These are phyloP conservation scores for Drosophila pallidifrons DNA, from an alignment of 1,140 invertebrate species.

Conservation along the genomic window DNA sequence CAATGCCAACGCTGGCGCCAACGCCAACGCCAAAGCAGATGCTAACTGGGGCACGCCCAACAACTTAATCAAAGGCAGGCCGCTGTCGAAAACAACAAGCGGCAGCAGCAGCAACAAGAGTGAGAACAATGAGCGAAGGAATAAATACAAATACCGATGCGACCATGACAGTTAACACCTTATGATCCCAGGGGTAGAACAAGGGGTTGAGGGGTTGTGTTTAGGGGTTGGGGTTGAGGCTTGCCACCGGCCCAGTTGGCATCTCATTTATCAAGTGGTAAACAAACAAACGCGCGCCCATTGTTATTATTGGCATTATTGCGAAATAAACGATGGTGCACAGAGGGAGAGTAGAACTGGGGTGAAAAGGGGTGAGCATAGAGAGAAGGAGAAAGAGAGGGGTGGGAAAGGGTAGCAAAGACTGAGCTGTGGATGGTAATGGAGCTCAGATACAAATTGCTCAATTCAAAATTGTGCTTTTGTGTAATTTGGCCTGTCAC, in stretches of 20 bases:
- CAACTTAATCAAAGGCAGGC: conserved; percentile 67
- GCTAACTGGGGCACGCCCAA: conserved; percentile 64
- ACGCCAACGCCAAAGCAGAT: conserved; percentile 49
- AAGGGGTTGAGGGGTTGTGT: neutral
- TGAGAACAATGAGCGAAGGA: neutral
- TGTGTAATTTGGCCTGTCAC: conserved; percentile 54
- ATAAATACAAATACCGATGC: conserved; percentile 40
- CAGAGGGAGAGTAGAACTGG: neutral
- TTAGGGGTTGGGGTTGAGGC: neutral
- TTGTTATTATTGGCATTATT: conserved; percentile 78
- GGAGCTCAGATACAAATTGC: conserved; percentile 65
- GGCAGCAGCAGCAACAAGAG: neutral
- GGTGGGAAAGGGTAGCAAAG: neutral
- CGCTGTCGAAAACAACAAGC: conserved; percentile 31
- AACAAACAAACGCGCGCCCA: conserved; percentile 67
- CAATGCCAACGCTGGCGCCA: conserved; percentile 41
- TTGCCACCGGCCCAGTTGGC: conserved; percentile 38
- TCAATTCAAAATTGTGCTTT: conserved; percentile 67
- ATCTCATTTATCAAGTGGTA: conserved; percentile 75
- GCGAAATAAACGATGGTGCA: conserved; percentile 52
- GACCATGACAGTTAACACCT: conserved; percentile 59
- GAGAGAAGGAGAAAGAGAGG: neutral
- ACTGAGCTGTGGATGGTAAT: conserved; percentile 7
- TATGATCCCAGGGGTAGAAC: conserved; percentile 9
- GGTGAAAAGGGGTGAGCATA: neutral